Evolutionary conservation across 2,797 vertebrate species (phyloP).

Genomic region (Denticeps clupeoides): DNA sequence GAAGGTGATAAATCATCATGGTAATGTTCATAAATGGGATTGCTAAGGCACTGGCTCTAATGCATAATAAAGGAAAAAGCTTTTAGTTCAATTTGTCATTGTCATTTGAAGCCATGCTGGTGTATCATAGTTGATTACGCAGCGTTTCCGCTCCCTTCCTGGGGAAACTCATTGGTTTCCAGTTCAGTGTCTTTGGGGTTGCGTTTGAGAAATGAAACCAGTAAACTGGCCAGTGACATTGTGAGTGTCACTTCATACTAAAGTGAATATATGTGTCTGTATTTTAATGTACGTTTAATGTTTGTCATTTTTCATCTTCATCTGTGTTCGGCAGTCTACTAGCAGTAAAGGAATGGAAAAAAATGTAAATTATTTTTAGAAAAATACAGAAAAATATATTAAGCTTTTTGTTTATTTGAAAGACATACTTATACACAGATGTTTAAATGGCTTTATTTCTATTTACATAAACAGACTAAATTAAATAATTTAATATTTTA

Average conservation of each 20-base stretch:
- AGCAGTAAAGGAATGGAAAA: not conserved
- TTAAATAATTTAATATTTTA: not conserved
- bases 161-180: constrained; percentile 21
- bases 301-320: no score
- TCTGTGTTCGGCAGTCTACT: no score
- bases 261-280: no score
- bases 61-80: constrained; percentile 11
- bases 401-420: not conserved
- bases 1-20: constrained; percentile 1
- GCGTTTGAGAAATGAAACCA: constrained; percentile 9
- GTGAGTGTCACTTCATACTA: not conserved
- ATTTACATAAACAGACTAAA: no score
- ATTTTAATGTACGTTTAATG: no score
- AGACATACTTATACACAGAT: not conserved
- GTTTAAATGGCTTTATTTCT: not conserved
- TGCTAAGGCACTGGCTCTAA: constrained; percentile 1
- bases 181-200: constrained; percentile 18
- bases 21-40: constrained; percentile 10
- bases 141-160: constrained; percentile 1
- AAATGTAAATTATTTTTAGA: not conserved
- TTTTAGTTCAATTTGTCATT: constrained; percentile 26
- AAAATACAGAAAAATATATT: not conserved
- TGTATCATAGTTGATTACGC: constrained; percentile 21
- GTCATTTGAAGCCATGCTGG: constrained; percentile 16
- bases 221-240: not conserved